Percentiles rank a stretch among this genome's conserved stretches.
Conservation (phyloP, 2,888 invertebrate genomes). For the Brenthis ino region DNA sequence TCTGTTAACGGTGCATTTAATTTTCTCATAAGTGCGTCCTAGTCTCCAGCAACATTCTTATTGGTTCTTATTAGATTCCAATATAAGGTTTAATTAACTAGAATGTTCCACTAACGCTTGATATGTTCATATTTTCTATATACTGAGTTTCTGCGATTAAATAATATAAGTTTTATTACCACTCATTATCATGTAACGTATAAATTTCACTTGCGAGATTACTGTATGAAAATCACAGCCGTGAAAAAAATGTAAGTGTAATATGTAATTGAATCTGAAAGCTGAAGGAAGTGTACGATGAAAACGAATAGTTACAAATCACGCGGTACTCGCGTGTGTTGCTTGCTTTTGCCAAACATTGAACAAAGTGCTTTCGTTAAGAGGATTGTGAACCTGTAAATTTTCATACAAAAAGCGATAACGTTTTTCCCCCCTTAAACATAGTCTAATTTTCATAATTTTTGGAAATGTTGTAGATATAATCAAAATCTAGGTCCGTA, state of each 20-base stretch:
- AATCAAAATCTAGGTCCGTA: no score
- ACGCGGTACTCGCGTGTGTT: slow-evolving; percentile 22
- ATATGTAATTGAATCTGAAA: slow-evolving; percentile 10
- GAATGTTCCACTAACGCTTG: no score
- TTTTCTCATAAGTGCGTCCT: slow-evolving; percentile 7
- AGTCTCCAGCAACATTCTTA: slow-evolving; percentile 1
- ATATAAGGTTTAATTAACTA: background rate
- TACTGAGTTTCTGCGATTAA: no score
- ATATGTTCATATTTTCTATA: no score
- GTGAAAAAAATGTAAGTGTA: slow-evolving; percentile 2
- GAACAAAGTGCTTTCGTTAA: slow-evolving; percentile 15
- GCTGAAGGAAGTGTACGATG: background rate
- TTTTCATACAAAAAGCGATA: no score
- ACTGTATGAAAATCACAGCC: background rate
- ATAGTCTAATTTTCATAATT: no score
- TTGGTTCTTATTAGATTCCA: background rate
- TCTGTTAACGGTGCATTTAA: slow-evolving; percentile 15
- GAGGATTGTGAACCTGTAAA: no score
- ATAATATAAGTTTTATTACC: no score
- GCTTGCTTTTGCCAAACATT: slow-evolving; percentile 18
- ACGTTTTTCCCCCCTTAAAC: no score
- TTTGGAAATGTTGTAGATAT: no score
- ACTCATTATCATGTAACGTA: background rate
- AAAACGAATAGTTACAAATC: slow-evolving; percentile 8
- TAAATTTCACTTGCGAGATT: slow-evolving; percentile 1